phyloP scores from a whole-genome alignment of 37 sponge, comb jelly and placozoan species.

The Aplysina aerophoba region DNA sequence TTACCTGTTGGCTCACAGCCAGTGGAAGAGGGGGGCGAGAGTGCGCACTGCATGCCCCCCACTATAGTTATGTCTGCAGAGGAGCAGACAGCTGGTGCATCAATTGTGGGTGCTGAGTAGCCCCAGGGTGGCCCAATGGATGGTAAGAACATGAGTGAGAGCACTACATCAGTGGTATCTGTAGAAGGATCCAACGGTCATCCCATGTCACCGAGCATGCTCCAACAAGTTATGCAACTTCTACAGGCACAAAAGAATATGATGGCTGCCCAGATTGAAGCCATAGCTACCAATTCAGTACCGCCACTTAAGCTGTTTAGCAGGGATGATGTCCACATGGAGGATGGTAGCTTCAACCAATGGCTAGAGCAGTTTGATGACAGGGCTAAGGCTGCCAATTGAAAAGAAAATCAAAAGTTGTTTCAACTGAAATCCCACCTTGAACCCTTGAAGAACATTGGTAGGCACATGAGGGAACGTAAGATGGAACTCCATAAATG shows the following conservation, averaged over 20 bases:
- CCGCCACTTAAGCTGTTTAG: conserved; percentile 12
- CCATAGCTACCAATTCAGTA: too few relatives aligned
- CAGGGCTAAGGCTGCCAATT: conserved; percentile 10
- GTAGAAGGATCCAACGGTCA: background rate
- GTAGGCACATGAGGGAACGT: too few relatives aligned
- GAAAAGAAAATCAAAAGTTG: conserved; percentile 12
- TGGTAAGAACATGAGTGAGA: background rate
- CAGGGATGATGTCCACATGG: background rate
- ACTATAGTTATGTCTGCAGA: too few relatives aligned
- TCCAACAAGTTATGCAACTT: too few relatives aligned
- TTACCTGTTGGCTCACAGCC: background rate
- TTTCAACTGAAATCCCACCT: conserved; percentile 18
- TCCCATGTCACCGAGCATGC: background rate
- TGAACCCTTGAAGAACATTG: too few relatives aligned
- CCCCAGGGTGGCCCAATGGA: background rate
- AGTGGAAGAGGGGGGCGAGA: background rate
- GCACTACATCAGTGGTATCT: background rate
- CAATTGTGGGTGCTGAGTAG: background rate
- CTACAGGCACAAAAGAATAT: too few relatives aligned
- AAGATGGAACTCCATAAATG: too few relatives aligned
- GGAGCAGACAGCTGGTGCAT: too few relatives aligned
- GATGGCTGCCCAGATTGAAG: too few relatives aligned
- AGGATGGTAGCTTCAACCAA: conserved; percentile 11
- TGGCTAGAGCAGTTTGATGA: conserved; percentile 31
- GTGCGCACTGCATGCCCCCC: too few relatives aligned